A percentile compares a stretch with the other conserved stretches of the same genome.
Evolutionary conservation across 2,888 invertebrate genomes (phyloP).

Genomic region (Oligia latruncula): DNA sequence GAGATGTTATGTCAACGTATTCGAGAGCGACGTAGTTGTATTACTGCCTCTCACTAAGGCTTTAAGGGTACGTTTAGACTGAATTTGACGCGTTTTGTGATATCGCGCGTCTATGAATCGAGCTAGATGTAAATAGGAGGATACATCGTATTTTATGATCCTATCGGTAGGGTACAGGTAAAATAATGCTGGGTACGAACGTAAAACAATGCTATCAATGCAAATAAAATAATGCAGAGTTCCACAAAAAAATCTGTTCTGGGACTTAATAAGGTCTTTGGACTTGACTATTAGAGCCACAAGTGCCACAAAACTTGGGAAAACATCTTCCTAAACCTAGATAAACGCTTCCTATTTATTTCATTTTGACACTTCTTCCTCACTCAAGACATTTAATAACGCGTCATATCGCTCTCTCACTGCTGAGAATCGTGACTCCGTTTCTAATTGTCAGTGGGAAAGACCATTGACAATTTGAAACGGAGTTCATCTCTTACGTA

Average conservation of each 20-base stretch:
- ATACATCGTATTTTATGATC: background rate
- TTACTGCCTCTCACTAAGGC: background rate
- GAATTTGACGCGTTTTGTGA: no score
- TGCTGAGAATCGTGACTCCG: background rate
- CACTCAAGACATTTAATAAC: background rate
- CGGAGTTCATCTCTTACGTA: background rate
- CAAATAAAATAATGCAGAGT: background rate
- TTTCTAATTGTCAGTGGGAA: background rate
- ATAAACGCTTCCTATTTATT: background rate
- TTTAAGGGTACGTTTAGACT: background rate
- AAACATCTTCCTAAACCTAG: background rate
- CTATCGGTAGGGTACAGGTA: background rate
- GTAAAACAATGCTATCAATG: no score
- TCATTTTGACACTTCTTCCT: background rate
- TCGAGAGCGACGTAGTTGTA: no score
- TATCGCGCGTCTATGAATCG: no score
- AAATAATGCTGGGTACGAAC: background rate
- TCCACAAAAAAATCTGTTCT: background rate
- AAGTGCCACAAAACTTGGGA: no score
- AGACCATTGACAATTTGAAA: background rate
- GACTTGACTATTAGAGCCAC: no score
- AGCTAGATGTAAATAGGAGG: background rate
- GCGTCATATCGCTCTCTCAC: background rate
- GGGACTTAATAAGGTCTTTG: background rate
- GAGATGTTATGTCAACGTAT: no score